These are phyloP conservation scores for Trichonephila clavipes DNA, from an alignment of 1,140 invertebrate genomes.

Conservation along the genomic window DNA sequence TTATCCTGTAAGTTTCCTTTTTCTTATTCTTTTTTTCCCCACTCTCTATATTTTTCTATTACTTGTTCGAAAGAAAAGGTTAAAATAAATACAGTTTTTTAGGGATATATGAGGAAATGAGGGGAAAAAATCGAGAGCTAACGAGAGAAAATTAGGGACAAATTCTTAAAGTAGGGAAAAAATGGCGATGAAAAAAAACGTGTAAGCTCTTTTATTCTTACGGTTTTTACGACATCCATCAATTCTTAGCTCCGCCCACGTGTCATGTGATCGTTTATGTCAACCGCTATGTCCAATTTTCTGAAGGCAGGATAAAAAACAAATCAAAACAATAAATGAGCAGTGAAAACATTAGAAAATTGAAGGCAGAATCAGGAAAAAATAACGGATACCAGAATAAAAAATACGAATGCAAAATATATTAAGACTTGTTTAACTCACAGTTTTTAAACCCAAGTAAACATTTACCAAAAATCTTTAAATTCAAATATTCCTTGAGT, in stretches of 20 bases:
- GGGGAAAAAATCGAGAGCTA: slow-evolving; percentile 10
- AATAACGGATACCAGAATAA: not conserved
- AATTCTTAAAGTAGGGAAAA: slow-evolving; percentile 38
- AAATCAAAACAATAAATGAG: not conserved
- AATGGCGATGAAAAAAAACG: slow-evolving; percentile 43
- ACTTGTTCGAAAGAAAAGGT: slow-evolving; percentile 10
- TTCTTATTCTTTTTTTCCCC: not conserved
- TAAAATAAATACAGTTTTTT: slow-evolving; percentile 55
- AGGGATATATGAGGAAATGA: slow-evolving; percentile 18
- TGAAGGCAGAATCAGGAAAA: not conserved
- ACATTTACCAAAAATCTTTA: too few relatives aligned
- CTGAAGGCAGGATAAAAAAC: not conserved
- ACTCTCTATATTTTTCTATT: not conserved
- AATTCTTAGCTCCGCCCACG: slow-evolving; percentile 58
- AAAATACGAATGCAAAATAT: too few relatives aligned
- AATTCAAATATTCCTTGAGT: too few relatives aligned
- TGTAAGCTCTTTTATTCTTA: slow-evolving; percentile 34
- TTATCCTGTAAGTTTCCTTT: slow-evolving; percentile 10
- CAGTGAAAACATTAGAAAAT: not conserved
- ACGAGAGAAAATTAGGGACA: slow-evolving; percentile 56
- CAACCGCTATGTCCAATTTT: not conserved
- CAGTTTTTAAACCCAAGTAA: too few relatives aligned
- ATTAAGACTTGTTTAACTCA: too few relatives aligned
- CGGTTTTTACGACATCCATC: slow-evolving; percentile 63
- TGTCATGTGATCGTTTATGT: slow-evolving; percentile 44